Conservation (phyloP, 1,140 invertebrate genomes). For the Euwallacea similis region DNA sequence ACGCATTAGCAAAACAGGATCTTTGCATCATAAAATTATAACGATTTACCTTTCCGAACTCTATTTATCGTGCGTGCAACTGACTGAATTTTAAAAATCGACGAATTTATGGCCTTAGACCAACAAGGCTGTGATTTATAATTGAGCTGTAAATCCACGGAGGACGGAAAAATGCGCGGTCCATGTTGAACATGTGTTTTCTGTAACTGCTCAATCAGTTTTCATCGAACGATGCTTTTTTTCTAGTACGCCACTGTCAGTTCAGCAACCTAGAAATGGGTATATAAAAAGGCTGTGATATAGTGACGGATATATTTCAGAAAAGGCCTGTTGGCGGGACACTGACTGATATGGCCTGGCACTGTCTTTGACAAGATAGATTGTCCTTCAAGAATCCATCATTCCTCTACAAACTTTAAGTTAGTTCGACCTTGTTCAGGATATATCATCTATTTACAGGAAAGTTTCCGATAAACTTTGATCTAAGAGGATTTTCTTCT, state of each 20-base stretch:
- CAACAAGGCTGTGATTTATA: constrained; percentile 37
- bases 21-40: constrained; percentile 41
- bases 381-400: constrained; percentile 37
- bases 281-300: constrained; percentile 25
- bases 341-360: constrained; percentile 35
- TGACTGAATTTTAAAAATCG: constrained; percentile 40
- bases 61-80: constrained; percentile 40
- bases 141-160: constrained; percentile 28
- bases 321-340: constrained; percentile 27
- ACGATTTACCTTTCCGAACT: constrained; percentile 41
- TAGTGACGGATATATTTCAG: constrained; percentile 37
- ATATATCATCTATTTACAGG: constrained; percentile 31
- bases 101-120: constrained; percentile 38
- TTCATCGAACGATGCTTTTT: background rate
- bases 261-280: constrained; percentile 17
- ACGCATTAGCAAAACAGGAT: constrained; percentile 38
- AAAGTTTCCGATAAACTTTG: constrained; percentile 11
- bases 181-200: constrained; percentile 10
- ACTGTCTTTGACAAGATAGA: constrained; percentile 38
- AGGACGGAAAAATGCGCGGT: constrained; percentile 10
- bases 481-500: background rate
- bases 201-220: background rate
- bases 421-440: constrained; percentile 33
- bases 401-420: constrained; percentile 37
- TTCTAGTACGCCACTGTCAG: constrained; percentile 10